Evolutionary conservation across 2,797 vertebrate genomes (phyloP).

Genomic region (Mastacembelus armatus): DNA sequence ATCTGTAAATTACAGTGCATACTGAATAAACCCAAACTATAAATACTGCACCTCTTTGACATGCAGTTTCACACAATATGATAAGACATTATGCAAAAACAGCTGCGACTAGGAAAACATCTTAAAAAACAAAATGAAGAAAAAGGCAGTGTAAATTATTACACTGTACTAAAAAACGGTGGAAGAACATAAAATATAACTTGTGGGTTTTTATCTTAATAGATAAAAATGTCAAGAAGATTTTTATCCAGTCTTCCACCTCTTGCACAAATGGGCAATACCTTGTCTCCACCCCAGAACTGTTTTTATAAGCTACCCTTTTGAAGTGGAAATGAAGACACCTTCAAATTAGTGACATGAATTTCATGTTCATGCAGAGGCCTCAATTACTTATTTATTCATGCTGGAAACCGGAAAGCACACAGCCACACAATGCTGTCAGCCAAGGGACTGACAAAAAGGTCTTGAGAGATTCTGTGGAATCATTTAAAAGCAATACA

Average conservation of each 20-base stretch:
- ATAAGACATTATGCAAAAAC: not conserved
- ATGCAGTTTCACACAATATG: not conserved
- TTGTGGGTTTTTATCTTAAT: not conserved
- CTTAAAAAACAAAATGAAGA: not conserved
- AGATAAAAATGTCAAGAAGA: not conserved
- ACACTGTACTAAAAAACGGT: not conserved
- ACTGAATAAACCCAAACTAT: too few relatives aligned
- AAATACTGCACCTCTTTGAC: too few relatives aligned
- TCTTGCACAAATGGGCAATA: not conserved
- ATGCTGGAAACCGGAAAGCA: constrained; percentile 39
- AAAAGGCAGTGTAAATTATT: not conserved
- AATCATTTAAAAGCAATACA: constrained; percentile 24
- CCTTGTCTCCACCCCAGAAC: not conserved
- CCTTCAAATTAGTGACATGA: constrained; percentile 45
- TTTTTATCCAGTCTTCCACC: not conserved
- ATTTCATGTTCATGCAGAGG: constrained; percentile 48
- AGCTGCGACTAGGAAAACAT: constrained; percentile 2
- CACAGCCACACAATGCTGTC: constrained; percentile 25
- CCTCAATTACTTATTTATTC: constrained; percentile 59
- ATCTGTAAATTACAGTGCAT: too few relatives aligned
- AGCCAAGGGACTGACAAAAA: constrained; percentile 24
- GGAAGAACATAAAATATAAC: not conserved
- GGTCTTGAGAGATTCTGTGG: constrained; percentile 26
- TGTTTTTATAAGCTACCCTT: constrained; percentile 23
- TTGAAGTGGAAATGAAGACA: constrained; percentile 71